Evolutionary conservation across 2,113 vertebrate species (phyloP), one percentile per base, ranked within the genome.

Genomic region (Symphodus melops): DNA sequence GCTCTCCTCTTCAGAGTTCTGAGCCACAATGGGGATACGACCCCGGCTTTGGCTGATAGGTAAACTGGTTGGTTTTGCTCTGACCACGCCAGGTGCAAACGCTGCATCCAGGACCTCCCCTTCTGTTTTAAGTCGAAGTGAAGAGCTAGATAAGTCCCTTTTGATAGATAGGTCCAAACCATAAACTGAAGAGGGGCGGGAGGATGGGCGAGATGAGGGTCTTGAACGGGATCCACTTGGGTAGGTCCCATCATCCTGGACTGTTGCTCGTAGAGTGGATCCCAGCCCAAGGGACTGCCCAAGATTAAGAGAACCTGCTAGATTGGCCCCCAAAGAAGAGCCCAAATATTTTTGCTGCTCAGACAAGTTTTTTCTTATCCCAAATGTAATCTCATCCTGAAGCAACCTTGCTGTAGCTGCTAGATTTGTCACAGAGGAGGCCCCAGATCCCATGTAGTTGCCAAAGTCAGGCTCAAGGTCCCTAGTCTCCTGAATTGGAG

Each of bases 1-100:
- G 86, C 98, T 99, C 79, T 99, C 98, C 78, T 99, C 98, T 88
- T 99, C 98, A 41, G 98, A 99, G 85, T 99, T 99, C 89, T 99
- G 98, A 0, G 98, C 97, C 82, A 99, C 97, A 82, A 99, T 97
- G 41, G 98, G 97, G 77, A 99, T 98, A 44, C 98, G 95, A 61
- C 98, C 98, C 79, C 97, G 94, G 68, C 97, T 99, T 92, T 99
- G 97, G 93, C 97, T 99, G 80, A 99, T 98, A 62, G 98, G 97
- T 86, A 99, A 93, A 91, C 97, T 99, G 23, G 97, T 97, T 9
- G 98, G 98, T 86, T 99, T 99, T 84, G 95, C 92, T 94, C 98
- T 96, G 77, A 95, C 94, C 71, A 96, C 95, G 25, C 96, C 93
- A 72, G 96, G 91, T 53, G 94, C 94, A 74, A 97, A 98, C 9